Base-by-base conservation (phyloP, 2,113 vertebrate species). In the Galemys pyrenaicus region DNA sequence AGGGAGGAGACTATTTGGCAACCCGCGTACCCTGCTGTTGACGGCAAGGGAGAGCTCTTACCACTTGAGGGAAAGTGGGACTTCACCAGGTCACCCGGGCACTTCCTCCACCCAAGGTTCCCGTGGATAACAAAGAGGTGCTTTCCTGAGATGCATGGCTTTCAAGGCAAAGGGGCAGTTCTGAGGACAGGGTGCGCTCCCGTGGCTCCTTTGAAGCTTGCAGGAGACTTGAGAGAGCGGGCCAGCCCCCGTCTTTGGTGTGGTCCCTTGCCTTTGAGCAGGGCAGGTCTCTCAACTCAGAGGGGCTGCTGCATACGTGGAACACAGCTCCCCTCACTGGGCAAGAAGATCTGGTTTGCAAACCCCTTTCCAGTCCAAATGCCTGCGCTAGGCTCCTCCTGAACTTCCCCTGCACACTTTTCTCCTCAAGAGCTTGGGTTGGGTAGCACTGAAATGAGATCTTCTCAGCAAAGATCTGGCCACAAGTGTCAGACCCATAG, bases 201-300 rank as follows among this genome's bases (percentile, higher is more conserved):
- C 84, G 87, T 95, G 85, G 35, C 49, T 75, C 94, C 87, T 79
- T 93, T 77, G 80, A 93, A 91, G 51, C 86, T 91, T 89, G 24
- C 26, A 58, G 51, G 87, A 89, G 49, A 20, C 54, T 73, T 51
- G 49, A 30, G 56, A 95, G 51, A 87, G 58, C 51, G 41, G 62
- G n/a, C 70, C 24, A 39, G 89, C 83, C 94, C 75, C 84, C 28
- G 35, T 80, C 74, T 92, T 41, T 65, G 60, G 37, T 87, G 35
- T 64, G 37, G 75, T 19, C 51, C 56, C 64, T 96, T 65, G 60
- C 80, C 26, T 84, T 87, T 87, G 46, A 87, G 46, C 91, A 79
- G 37, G 6, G 1, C 41, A 6, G 70, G 39, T 46, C 51, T 44
- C 54, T 78, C 4, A 11, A 37, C 46, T 81, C 83, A 70, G 73